Evolutionary conservation across 2,797 vertebrate species (phyloP).

Genomic region (Sorex maritimensis): DNA sequence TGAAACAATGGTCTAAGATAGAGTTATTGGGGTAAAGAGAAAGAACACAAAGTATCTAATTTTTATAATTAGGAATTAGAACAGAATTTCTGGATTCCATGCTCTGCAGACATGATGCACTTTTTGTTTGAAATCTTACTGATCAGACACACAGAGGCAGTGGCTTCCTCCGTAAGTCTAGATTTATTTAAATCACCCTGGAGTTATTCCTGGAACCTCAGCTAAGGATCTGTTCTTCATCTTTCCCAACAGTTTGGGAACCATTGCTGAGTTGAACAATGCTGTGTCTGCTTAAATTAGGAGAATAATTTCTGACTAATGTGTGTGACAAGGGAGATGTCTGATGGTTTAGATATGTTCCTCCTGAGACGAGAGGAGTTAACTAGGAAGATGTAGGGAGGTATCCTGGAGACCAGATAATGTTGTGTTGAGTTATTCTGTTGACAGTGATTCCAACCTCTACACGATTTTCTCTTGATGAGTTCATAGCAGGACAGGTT

Average conservation of each 20-base stretch:
- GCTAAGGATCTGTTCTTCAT: slow-evolving; percentile 5
- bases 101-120: no score
- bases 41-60: neutral
- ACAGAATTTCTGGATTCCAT: no score
- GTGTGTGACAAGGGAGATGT: neutral
- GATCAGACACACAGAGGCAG: neutral
- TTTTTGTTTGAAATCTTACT: no score
- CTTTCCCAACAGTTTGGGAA: neutral
- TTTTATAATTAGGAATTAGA: neutral
- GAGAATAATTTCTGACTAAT: neutral
- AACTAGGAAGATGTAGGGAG: neutral
- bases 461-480: neutral
- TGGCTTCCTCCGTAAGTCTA: neutral
- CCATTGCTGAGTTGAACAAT: neutral
- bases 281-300: neutral
- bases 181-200: neutral
- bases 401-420: neutral
- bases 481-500: neutral
- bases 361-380: neutral
- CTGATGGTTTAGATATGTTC: neutral
- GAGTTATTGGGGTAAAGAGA: neutral
- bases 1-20: neutral
- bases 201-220: neutral
- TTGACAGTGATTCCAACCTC: neutral
- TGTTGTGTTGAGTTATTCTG: neutral